Base-by-base conservation (phyloP, 1,140 invertebrate species). In the Diploscapter pachys region DNA sequence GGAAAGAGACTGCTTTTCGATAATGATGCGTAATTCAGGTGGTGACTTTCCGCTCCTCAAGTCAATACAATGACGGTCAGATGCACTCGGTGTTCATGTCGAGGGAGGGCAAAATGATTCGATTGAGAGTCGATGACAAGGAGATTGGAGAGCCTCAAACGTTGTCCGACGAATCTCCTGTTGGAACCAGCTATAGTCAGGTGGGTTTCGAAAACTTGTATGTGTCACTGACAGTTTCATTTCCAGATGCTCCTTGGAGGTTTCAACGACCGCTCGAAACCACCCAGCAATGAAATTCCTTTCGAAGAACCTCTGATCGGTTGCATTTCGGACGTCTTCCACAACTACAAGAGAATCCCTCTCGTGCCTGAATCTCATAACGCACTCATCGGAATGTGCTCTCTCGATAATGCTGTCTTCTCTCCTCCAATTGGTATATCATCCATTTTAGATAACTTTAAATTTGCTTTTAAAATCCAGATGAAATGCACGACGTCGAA, bases 311-410 rank as follows among this genome's bases (percentile, higher is more conserved):
- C 82, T 4, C 59, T 85, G 5, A 80, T 83, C 54, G 83, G 83
- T 49, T 85, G 83, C 71, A 74, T 85, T 61, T 86, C 84, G 8
- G 84, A 85, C 73, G 75, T 85, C 51, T 80, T 82, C 62, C 59
- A 79, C 59, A 79, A 85, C 62, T 84, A 83, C 78, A 73, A 85
- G 82, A 82, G 49, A 3, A 56, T 85, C 59, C 72, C 78, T 8
- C 64, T 85, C 11, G 67, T 86, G 61, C 79, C 84, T n/a, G 81
- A 85, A 71, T 74, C 79, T 55, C 83, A 85, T 66, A 68, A 77
- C 31, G 83, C 84, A 48, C 83, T 68, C 59, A 61, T 85, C 48
- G 84, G 83, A 31, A 72, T 77, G 6, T 85, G 83, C 63, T 59
- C 65, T 3, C 55, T 77, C 48, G 80, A 80, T 13, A 57, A 62